A percentile compares a stretch with the other conserved stretches of the same genome.
Conservation (phyloP, 2,888 invertebrate genomes). For the Aquatica leii region DNA sequence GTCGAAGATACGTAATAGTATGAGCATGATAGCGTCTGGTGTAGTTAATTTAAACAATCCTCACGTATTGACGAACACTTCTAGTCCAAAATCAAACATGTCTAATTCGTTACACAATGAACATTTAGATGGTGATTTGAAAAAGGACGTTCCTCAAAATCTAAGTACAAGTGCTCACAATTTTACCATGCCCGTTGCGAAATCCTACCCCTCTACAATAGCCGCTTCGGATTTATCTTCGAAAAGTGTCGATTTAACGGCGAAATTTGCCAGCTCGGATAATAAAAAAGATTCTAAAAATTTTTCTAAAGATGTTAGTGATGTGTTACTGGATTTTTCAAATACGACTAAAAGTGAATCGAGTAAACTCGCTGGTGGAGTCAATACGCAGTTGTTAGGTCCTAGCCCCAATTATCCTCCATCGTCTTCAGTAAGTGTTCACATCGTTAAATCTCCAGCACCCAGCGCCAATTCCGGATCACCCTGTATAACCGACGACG, state of each 20-base stretch:
- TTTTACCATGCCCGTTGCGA: slow-evolving; percentile 48
- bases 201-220: slow-evolving; percentile 44
- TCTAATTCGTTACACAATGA: slow-evolving; percentile 26
- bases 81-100: slow-evolving; percentile 29
- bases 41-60: slow-evolving; percentile 26
- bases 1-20: slow-evolving; percentile 54
- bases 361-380: slow-evolving; percentile 17
- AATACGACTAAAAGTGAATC: slow-evolving; percentile 47
- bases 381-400: slow-evolving; percentile 25
- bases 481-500: slow-evolving; percentile 87
- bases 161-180: slow-evolving; percentile 46
- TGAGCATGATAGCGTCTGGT: slow-evolving; percentile 42
- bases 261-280: slow-evolving; percentile 60
- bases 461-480: slow-evolving; percentile 75
- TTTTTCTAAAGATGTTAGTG: slow-evolving; percentile 60
- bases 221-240: slow-evolving; percentile 48
- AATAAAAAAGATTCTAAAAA: slow-evolving; percentile 50
- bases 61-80: slow-evolving; percentile 29
- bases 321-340: slow-evolving; percentile 73
- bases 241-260: slow-evolving; percentile 61
- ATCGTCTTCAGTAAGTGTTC: slow-evolving; percentile 76
- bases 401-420: slow-evolving; percentile 61
- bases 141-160: slow-evolving; percentile 51
- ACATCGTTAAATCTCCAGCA: slow-evolving; percentile 80
- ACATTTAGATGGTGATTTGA: slow-evolving; percentile 45